Evolutionary conservation across 2,113 vertebrate genomes (phyloP).

Genomic region (Erythrocercus mccallii): DNA sequence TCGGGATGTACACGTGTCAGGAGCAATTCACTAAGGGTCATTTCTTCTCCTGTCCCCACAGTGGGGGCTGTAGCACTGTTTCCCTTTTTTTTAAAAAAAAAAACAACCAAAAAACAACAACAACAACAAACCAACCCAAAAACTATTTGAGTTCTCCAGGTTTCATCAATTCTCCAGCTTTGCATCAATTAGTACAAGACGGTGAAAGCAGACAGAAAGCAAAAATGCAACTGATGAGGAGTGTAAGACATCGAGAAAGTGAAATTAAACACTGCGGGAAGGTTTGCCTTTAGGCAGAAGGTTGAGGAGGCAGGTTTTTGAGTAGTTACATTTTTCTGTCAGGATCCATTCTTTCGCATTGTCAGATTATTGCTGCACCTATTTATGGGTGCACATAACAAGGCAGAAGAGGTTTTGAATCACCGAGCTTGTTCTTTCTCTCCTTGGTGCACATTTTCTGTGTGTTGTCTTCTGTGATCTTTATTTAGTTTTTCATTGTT

Average conservation of each 20-base stretch:
- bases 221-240: background rate
- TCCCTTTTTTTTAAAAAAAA: background rate
- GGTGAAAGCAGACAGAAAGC: background rate
- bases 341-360: background rate
- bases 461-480: background rate
- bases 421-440: background rate
- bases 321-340: background rate
- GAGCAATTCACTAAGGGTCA: constrained; percentile 4
- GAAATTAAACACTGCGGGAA: background rate
- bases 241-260: background rate
- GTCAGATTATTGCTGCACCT: background rate
- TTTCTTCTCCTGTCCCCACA: background rate
- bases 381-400: background rate
- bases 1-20: background rate
- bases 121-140: too few species aligned
- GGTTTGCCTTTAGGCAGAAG: background rate
- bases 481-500: constrained; percentile 54
- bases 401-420: background rate
- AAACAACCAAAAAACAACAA: background rate
- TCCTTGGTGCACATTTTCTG: background rate
- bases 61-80: background rate
- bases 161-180: too few species aligned
- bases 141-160: background rate
- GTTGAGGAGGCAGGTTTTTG: background rate
- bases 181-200: background rate